Evolutionary conservation across 1,140 invertebrate genomes (phyloP).

Genomic region (Formica selysi): DNA sequence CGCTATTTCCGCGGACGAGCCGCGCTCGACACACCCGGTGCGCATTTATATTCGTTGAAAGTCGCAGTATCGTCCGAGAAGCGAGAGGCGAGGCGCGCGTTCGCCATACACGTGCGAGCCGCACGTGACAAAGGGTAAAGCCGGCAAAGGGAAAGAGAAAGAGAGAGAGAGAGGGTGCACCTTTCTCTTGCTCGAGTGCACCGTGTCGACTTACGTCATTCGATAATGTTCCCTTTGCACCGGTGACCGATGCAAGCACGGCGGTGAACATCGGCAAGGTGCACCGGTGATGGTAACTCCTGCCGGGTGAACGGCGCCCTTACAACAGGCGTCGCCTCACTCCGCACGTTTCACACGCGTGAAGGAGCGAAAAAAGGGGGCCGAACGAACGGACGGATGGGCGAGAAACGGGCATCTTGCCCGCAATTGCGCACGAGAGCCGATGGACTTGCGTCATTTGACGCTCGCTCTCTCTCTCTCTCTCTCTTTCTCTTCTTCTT

Average conservation of each 20-base stretch:
- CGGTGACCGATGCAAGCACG: slow-evolving; percentile 62
- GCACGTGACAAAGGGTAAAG: slow-evolving; percentile 61
- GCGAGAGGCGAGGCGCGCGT: background rate
- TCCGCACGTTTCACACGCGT: slow-evolving; percentile 60
- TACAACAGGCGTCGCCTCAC: slow-evolving; percentile 43
- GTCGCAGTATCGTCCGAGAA: slow-evolving; percentile 29
- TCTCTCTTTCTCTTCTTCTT: background rate
- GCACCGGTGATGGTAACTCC: slow-evolving; percentile 52
- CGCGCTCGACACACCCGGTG: background rate
- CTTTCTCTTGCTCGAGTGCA: slow-evolving; percentile 58
- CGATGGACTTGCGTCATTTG: slow-evolving; percentile 59
- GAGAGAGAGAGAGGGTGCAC: slow-evolving; percentile 35
- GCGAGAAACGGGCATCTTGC: slow-evolving; percentile 43
- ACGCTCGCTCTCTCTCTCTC: slow-evolving; percentile 11
- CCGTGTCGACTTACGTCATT: slow-evolving; percentile 62
- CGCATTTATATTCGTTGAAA: slow-evolving; percentile 26
- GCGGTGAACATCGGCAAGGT: slow-evolving; percentile 60
- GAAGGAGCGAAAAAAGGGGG: slow-evolving; percentile 61
- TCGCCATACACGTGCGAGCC: slow-evolving; percentile 53
- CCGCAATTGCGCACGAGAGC: slow-evolving; percentile 63
- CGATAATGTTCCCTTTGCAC: slow-evolving; percentile 64
- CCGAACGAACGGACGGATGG: slow-evolving; percentile 1
- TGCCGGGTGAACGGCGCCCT: slow-evolving; percentile 61
- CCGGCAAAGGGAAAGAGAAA: slow-evolving; percentile 25
- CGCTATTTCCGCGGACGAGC: too few species aligned